phyloP scores from a whole-genome alignment of 1,140 invertebrate species.

The Tachypleus tridentatus region DNA sequence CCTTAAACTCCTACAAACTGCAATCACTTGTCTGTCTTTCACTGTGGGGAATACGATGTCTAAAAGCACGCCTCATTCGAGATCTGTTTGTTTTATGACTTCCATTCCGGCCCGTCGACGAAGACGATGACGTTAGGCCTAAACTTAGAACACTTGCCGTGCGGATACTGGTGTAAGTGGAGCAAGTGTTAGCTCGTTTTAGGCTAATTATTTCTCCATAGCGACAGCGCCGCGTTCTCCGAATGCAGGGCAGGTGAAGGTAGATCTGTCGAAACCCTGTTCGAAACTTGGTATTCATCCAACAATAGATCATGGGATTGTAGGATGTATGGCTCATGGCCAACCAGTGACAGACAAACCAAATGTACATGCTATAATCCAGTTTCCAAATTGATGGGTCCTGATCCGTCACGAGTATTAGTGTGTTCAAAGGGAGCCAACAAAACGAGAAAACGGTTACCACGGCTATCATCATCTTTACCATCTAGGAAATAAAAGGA shows the following conservation, averaged over 20 bases:
- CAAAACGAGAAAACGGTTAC: constrained; percentile 36
- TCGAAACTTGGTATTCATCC: constrained; percentile 71
- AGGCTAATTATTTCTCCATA: constrained; percentile 5
- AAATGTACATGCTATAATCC: constrained; percentile 47
- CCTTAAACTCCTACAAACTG: no score
- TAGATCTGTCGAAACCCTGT: constrained; percentile 30
- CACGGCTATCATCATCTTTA: constrained; percentile 41
- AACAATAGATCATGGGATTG: constrained; percentile 85
- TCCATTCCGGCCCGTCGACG: no score
- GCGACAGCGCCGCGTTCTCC: not conserved
- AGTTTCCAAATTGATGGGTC: constrained; percentile 17
- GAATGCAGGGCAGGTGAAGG: not conserved
- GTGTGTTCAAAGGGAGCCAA: constrained; percentile 34
- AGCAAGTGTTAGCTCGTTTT: constrained; percentile 13
- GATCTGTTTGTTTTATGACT: no score
- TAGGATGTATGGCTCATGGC: constrained; percentile 85
- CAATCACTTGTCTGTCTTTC: no score
- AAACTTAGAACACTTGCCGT: constrained; percentile 13
- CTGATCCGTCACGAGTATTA: constrained; percentile 24
- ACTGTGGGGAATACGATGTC: no score
- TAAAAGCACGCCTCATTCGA: no score
- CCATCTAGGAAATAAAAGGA: constrained; percentile 42
- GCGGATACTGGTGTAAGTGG: constrained; percentile 17
- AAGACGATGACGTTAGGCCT: not conserved
- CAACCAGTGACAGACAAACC: constrained; percentile 64